Conservation (phyloP, 2,113 vertebrate genomes). For the Hylia prasina region DNA sequence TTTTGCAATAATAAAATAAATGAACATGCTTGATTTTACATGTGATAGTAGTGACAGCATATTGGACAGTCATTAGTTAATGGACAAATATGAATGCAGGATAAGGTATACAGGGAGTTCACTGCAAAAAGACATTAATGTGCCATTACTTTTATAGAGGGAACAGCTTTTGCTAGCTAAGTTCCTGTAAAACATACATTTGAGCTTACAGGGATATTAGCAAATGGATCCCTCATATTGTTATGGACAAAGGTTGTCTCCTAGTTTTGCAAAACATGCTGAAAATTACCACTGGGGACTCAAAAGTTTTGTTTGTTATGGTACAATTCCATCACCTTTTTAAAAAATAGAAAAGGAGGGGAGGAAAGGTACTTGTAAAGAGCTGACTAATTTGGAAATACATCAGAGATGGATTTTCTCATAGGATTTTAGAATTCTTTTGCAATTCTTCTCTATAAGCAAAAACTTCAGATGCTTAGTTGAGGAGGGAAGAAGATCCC, state of each 20-base stretch:
- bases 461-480: not conserved
- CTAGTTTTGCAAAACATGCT: not conserved
- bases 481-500: rapidly evolving
- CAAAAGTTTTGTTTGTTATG: not conserved
- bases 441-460: not conserved
- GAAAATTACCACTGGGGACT: not conserved
- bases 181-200: constrained; percentile 16
- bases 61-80: not conserved
- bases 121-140: not conserved
- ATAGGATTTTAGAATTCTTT: not conserved
- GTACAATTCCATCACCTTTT: not conserved
- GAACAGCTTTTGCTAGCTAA: not conserved
- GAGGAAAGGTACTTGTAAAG: not conserved
- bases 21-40: not conserved
- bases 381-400: not conserved
- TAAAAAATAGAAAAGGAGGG: not conserved
- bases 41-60: not conserved
- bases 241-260: not conserved
- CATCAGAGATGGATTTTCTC: not conserved
- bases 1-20: constrained; percentile 1
- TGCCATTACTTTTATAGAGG: not conserved
- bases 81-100: not conserved
- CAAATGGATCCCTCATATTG: not conserved
- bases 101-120: not conserved
- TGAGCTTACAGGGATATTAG: not conserved